Base-by-base conservation (phyloP, 2,888 invertebrate genomes). In the Artemia sinica region DNA sequence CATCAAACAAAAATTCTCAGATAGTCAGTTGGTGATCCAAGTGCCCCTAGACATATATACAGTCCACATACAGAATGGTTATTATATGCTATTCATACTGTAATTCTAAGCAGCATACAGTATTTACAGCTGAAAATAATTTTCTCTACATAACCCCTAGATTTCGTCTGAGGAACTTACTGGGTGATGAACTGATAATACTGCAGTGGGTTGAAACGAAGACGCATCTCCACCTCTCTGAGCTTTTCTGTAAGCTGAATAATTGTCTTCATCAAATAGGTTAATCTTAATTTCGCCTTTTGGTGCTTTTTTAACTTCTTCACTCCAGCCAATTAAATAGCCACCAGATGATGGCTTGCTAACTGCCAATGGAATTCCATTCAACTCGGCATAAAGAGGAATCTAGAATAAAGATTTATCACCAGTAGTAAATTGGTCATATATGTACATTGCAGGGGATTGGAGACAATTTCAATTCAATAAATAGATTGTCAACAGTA, bases 211-310 rank as follows among this genome's bases (percentile, higher is more conserved):
- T 72, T 85, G 84, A 7, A 89, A 83, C 50, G 82, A 79, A 8
- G 82, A 80, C 70, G 84, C 83, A 72, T 89, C 88, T 72, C 86
- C 86, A 72, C 76, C 77, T 71, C 80, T 75, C 73, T 79, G 80
- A 68, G 78, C 79, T 77, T 94, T 92, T 70, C 89, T 86, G 69
- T 93, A 82, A 8, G 86, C 85, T 1, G 89, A 86, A 80, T 88
- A 94, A 71, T 91, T 90, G 76, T 96, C 95, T 80, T 96, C 95
- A 74, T 95, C 93, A 75, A 88, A 87, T 28, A 97, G 80, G 71
- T 86, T 85, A 67, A 96, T 83, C 70, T 83, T 83, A 74, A 90
- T 87, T 67, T 86, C 85, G 49, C 93, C 94, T 66, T 90, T 85
- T 69, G 85, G 84, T 0, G 91, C 86, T 74, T 86, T 86, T 67